These are phyloP conservation scores for Synodontis membranacea DNA, from an alignment of 2,113 vertebrate species.

Conservation along the genomic window DNA sequence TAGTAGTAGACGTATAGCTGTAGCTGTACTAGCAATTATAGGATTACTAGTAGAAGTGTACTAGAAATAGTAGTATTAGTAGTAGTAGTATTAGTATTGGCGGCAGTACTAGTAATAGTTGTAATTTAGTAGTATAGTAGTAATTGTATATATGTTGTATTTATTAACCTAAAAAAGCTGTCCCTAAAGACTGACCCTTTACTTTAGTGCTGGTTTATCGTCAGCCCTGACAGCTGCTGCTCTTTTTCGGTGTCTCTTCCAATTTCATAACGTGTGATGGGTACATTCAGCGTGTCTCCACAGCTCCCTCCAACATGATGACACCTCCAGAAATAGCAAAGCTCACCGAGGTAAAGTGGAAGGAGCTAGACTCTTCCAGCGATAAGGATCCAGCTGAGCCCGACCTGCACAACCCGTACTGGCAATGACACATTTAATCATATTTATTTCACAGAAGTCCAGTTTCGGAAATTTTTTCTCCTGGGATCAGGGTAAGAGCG, in stretches of 20 bases:
- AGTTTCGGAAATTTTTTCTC: not conserved
- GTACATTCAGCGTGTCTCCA: not conserved
- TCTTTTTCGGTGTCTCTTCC: not conserved
- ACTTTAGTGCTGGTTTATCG: not conserved
- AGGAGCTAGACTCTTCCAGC: not conserved
- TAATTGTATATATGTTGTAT: not conserved
- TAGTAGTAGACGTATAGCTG: too few relatives aligned
- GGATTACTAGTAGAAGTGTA: not conserved
- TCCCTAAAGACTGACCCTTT: not conserved
- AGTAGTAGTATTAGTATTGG: not conserved
- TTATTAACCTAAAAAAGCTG: not conserved
- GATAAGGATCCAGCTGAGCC: not conserved
- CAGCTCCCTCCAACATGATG: conserved; percentile 17
- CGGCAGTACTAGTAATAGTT: not conserved
- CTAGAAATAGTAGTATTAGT: too few relatives aligned
- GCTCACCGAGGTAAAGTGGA: not conserved
- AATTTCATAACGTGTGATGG: not conserved
- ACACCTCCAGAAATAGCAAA: conserved; percentile 16
- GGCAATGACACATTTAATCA: not conserved
- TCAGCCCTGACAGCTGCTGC: not conserved
- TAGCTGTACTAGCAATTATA: not conserved
- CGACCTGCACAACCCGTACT: not conserved
- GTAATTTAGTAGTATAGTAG: not conserved
- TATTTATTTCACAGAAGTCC: not conserved
- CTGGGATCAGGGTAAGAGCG: not conserved